Conservation (phyloP, 2,113 vertebrate genomes). For the Epinephelus fuscoguttatus region DNA sequence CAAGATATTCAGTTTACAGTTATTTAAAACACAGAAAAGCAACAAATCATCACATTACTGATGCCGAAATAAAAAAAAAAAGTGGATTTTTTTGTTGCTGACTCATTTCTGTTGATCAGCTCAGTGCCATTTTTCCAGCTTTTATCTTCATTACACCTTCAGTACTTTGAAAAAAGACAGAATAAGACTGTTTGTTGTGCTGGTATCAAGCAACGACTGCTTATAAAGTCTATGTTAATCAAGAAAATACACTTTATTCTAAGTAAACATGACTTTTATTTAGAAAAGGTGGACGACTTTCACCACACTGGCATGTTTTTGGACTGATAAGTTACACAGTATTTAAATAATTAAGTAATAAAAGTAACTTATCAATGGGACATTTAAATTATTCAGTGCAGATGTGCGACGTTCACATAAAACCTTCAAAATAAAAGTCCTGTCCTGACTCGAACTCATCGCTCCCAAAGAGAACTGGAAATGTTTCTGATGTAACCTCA, state of each 20-base stretch:
- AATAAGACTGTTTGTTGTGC: background rate
- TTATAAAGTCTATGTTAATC: too few species aligned
- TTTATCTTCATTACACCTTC: background rate
- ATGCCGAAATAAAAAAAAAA: background rate
- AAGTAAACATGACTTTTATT: background rate
- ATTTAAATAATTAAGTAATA: background rate
- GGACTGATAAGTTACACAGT: too few species aligned
- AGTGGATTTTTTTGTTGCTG: too few species aligned
- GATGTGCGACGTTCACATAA: background rate
- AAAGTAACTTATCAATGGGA: background rate
- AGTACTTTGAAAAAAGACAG: background rate
- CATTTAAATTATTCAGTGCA: background rate
- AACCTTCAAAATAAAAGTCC: background rate
- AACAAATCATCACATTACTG: background rate
- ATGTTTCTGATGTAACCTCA: constrained; percentile 25
- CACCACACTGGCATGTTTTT: too few species aligned
- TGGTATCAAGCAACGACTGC: background rate
- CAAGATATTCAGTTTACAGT: background rate
- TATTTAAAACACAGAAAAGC: background rate
- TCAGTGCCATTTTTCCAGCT: background rate
- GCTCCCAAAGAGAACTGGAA: background rate
- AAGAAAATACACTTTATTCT: too few species aligned
- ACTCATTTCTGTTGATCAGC: too few species aligned
- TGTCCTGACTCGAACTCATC: constrained; percentile 22
- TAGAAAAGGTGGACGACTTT: background rate